These are phyloP conservation scores for Caenorhabditis inopinata DNA, from an alignment of 1,140 invertebrate species.

Conservation along the genomic window DNA sequence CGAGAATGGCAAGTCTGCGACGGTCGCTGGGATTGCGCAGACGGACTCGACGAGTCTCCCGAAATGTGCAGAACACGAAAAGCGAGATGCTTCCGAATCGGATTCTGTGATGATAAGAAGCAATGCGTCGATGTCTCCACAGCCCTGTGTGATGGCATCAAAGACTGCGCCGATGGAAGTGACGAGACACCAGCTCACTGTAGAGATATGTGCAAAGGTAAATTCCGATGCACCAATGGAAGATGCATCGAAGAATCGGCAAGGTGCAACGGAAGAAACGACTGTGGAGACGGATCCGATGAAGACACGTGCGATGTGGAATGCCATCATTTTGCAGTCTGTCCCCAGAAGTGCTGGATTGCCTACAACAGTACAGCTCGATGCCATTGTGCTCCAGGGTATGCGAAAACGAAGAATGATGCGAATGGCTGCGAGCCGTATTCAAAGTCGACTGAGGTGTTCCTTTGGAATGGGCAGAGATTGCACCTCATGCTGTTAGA, in stretches of 20 bases:
- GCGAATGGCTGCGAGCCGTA: not conserved
- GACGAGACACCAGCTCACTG: conserved; percentile 1
- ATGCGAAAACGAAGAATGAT: not conserved
- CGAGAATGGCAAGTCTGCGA: conserved; percentile 20
- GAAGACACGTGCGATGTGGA: not conserved
- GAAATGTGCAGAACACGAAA: conserved; percentile 7
- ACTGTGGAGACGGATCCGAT: conserved; percentile 71
- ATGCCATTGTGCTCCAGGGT: conserved; percentile 17
- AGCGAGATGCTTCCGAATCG: conserved; percentile 6
- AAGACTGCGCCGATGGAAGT: not conserved
- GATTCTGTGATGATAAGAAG: conserved; percentile 33
- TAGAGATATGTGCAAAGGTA: conserved; percentile 17
- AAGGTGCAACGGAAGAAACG: conserved; percentile 78
- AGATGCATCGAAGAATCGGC: conserved; percentile 79
- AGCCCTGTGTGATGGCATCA: conserved; percentile 10
- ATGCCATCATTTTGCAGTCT: conserved; percentile 4
- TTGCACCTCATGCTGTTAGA: not conserved
- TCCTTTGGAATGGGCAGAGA: not conserved
- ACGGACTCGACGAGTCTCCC: conserved; percentile 4
- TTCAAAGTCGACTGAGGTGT: not conserved
- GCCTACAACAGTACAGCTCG: conserved; percentile 6
- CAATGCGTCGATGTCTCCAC: conserved; percentile 28
- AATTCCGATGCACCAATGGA: conserved; percentile 77
- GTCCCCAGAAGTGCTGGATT: conserved; percentile 22
- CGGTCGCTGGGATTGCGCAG: not conserved